Conservation (phyloP, 2,888 invertebrate genomes). For the Slavum lentiscoides region DNA sequence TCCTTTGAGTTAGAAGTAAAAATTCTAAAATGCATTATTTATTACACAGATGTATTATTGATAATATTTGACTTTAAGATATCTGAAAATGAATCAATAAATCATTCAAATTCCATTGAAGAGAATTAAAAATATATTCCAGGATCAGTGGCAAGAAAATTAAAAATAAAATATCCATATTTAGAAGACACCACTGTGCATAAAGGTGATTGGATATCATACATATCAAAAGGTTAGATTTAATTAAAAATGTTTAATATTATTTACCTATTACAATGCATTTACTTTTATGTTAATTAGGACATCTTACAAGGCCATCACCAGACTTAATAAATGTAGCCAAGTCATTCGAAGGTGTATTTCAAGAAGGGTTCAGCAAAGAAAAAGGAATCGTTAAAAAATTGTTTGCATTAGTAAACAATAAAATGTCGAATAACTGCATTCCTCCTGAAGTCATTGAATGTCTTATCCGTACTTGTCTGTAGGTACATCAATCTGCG, state of each 20-base stretch:
- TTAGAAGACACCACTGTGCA: too few relatives aligned
- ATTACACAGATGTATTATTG: too few relatives aligned
- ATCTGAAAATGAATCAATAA: too few relatives aligned
- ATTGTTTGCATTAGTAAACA: not conserved
- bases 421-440: not conserved
- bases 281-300: not conserved
- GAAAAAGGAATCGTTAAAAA: not conserved
- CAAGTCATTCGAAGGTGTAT: constrained; percentile 2
- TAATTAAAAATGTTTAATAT: not conserved
- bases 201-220: too few relatives aligned
- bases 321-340: constrained; percentile 2
- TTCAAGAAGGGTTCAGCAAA: not conserved
- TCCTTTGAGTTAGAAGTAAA: too few relatives aligned
- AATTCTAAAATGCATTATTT: too few relatives aligned
- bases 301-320: constrained; percentile 3
- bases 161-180: too few relatives aligned
- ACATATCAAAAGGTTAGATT: constrained; percentile 1
- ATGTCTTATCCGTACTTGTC: constrained; percentile 8
- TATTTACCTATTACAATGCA: too few relatives aligned
- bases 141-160: too few relatives aligned
- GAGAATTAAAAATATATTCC: too few relatives aligned
- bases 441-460: constrained; percentile 17
- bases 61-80: too few relatives aligned
- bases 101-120: too few relatives aligned
- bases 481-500: constrained; percentile 13